phyloP scores from a whole-genome alignment of 2,888 invertebrate genomes.

The Chloromyia formosa region DNA sequence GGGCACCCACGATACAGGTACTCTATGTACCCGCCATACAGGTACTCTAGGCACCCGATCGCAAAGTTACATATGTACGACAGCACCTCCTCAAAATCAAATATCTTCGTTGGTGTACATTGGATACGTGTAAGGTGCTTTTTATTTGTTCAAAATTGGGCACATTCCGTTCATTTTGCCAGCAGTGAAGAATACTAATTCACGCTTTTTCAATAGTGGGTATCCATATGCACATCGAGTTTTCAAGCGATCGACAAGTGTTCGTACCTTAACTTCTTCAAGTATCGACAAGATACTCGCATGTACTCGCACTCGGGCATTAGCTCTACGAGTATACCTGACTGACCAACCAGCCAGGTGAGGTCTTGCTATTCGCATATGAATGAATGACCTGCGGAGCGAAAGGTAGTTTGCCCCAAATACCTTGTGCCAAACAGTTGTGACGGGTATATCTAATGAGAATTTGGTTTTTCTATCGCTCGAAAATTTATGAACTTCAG shows the following conservation, averaged over 20 bases:
- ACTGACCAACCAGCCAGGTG: not conserved
- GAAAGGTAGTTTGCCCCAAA: slow-evolving; percentile 27
- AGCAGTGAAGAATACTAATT: slow-evolving; percentile 25
- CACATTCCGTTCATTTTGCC: slow-evolving; percentile 25
- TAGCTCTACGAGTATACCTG: not conserved
- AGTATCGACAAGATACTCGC: slow-evolving; percentile 11
- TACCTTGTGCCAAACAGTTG: slow-evolving; percentile 12
- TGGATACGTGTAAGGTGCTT: slow-evolving; percentile 2
- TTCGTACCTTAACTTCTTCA: not conserved
- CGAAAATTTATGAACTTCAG: slow-evolving; percentile 4
- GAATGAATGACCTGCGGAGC: slow-evolving; percentile 14
- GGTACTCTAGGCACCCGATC: too few relatives aligned
- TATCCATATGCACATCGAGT: not conserved
- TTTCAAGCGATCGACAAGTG: not conserved
- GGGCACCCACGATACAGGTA: too few relatives aligned
- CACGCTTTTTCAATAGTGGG: not conserved
- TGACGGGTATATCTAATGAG: not conserved
- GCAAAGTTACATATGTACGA: too few relatives aligned
- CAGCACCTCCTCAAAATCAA: too few relatives aligned
- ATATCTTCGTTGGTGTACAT: too few relatives aligned
- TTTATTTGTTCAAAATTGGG: slow-evolving; percentile 25
- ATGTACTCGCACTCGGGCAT: not conserved
- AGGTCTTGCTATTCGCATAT: slow-evolving; percentile 19
- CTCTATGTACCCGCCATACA: too few relatives aligned
- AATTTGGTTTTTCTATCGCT: not conserved